Conservation (phyloP, 2,888 invertebrate genomes). For the Bugulina stolonifera region DNA sequence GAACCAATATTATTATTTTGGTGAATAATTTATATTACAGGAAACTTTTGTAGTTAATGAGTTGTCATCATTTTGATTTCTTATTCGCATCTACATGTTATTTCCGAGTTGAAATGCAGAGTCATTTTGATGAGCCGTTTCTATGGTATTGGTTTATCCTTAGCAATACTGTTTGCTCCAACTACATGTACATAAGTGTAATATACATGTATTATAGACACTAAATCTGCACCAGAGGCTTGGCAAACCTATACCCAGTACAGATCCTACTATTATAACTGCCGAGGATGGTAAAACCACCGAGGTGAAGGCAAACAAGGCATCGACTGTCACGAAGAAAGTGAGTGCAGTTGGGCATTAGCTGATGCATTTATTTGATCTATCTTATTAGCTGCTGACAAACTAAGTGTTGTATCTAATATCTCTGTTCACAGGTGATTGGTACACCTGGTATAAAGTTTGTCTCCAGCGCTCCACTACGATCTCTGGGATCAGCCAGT, state of each 20-base stretch:
- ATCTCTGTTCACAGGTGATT: conserved; percentile 11
- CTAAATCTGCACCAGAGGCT: conserved; percentile 91
- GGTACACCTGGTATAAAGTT: conserved; percentile 28
- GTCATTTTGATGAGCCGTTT: too few species aligned
- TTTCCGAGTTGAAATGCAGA: too few species aligned
- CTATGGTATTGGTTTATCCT: too few species aligned
- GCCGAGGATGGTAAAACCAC: conserved; percentile 24
- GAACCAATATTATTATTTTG: too few species aligned
- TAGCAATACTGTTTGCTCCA: too few species aligned
- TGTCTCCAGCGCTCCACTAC: conserved; percentile 26
- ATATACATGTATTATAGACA: conserved; percentile 56
- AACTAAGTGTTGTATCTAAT: not conserved
- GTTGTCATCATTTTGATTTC: too few species aligned
- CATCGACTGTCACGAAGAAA: not conserved
- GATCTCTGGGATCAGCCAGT: not conserved
- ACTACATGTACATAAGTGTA: too few species aligned
- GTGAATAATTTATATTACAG: too few species aligned
- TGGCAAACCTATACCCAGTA: conserved; percentile 93
- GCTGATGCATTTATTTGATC: too few species aligned
- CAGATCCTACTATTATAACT: conserved; percentile 79
- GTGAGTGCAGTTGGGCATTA: not conserved
- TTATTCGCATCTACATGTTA: too few species aligned
- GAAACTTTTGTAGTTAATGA: too few species aligned
- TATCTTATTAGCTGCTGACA: too few species aligned
- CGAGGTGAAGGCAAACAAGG: conserved; percentile 21